phyloP scores from a whole-genome alignment of 1,140 invertebrate species.

The Ceratoteleas bidentatus region DNA sequence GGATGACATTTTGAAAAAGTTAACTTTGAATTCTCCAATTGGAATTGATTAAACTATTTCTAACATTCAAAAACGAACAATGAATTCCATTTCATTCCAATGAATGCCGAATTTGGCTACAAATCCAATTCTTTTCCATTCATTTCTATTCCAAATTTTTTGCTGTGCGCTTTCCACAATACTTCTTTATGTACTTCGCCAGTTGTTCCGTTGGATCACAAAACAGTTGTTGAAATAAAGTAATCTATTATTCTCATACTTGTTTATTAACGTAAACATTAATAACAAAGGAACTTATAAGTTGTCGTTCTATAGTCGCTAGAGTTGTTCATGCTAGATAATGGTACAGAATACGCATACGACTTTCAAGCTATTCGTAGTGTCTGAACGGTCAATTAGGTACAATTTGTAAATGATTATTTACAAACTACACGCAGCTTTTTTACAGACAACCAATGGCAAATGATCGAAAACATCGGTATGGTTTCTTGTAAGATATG shows the following conservation, averaged over 20 bases:
- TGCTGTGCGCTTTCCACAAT: no score
- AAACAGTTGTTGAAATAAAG: conserved; percentile 37
- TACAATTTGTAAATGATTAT: conserved; percentile 10
- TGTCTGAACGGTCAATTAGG: no score
- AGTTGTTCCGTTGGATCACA: not conserved
- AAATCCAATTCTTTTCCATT: no score
- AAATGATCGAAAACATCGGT: not conserved
- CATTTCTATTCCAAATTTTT: no score
- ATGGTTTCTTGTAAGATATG: not conserved
- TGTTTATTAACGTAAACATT: conserved; percentile 45
- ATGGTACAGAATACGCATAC: conserved; percentile 32
- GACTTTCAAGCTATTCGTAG: conserved; percentile 29
- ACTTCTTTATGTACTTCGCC: no score
- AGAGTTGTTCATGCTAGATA: conserved; percentile 36
- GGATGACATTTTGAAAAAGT: no score
- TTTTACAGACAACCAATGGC: conserved; percentile 21
- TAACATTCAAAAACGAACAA: no score
- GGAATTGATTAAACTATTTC: no score
- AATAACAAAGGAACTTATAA: conserved; percentile 47
- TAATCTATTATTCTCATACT: conserved; percentile 40
- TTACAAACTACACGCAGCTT: conserved; percentile 35
- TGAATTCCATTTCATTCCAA: no score
- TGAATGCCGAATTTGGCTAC: no score
- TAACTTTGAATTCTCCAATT: no score
- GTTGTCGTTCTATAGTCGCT: conserved; percentile 21